Evolutionary conservation across 2,797 vertebrate species (phyloP), one percentile per base, ranked within the genome.

Genomic region (Hipposideros larvatus): DNA sequence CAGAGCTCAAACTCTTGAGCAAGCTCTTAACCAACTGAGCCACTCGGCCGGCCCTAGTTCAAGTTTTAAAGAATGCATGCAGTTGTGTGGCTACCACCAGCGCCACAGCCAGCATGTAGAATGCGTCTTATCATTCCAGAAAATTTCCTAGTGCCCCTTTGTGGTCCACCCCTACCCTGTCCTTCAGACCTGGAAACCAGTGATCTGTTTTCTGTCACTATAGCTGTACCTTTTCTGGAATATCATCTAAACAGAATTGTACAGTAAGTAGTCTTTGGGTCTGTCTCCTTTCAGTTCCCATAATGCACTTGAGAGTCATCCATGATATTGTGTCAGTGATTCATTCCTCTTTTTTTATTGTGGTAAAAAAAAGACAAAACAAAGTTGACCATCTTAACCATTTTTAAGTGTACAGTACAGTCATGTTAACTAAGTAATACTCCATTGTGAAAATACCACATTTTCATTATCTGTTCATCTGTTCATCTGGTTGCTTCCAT

Each of bases 211-310:
- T 70, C 43, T 80, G 28, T 59, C 31, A 71, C 18, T 70, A 48
- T 41, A 68, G 66, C 91, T 91, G 73, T 75, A 59, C n/a, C 68
- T 87, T 86, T 88, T 53, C 59, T 71, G 65, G 43, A 75, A 37
- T 57, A 19, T 66, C 51, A 10, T 74, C 7, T 91, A 73, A 92
- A 61, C 75, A 55, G 48, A 78, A 41, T 87, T 57, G 31, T 46
- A 66, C 15, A 59, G 10, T 43, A 68, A 66, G 75, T 37, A 77
- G 37, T 71, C 53, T 21, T 46, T 48, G 37, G 84, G 2, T 53
- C 46, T 90, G 19, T 70, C 37, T 80, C 55, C 31, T 95, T 86
- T 90, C 73, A 71, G 59, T 34, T 57, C 11, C 2, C 31, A 61
- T 46, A 74, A 73, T 59, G 34, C n/a, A 24, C 85, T 34, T 91